phyloP scores from a whole-genome alignment of 2,113 vertebrate genomes.

The Lontra canadensis region DNA sequence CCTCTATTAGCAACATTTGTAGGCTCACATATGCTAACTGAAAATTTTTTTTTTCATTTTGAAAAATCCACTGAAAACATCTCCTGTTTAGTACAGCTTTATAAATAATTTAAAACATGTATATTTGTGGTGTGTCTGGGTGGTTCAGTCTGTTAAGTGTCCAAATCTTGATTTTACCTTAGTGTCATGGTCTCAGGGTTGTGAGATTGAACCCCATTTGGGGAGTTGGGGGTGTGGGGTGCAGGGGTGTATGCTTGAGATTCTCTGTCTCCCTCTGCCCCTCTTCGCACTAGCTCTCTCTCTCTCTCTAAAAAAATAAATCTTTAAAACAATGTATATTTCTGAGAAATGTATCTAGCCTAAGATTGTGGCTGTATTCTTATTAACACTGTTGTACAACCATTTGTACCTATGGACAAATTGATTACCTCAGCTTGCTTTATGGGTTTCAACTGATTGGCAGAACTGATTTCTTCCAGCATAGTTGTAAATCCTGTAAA shows the following conservation, averaged over 20 bases:
- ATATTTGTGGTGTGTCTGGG: background rate
- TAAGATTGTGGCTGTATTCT: background rate
- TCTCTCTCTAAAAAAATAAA: too few species aligned
- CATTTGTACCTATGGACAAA: background rate
- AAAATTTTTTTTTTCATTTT: background rate
- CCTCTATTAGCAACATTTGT: background rate
- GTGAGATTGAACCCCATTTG: background rate
- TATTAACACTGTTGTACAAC: background rate
- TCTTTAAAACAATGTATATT: background rate
- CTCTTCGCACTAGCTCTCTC: background rate
- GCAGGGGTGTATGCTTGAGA: background rate
- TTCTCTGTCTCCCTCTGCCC: background rate
- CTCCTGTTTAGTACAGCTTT: background rate
- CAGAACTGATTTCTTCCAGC: background rate
- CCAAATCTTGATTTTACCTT: background rate
- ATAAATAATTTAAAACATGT: background rate
- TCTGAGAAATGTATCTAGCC: background rate
- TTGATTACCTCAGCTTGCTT: background rate
- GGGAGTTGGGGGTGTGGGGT: too few species aligned
- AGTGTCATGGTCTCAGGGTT: background rate
- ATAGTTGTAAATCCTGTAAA: background rate
- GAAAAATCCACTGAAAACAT: background rate
- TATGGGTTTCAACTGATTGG: background rate
- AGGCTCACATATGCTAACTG: background rate
- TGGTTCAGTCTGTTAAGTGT: background rate